A percentile compares a stretch with the other conserved stretches of the same genome.
Evolutionary conservation across 2,797 vertebrate genomes (phyloP).

Genomic region (Acanthurus leucopareius): DNA sequence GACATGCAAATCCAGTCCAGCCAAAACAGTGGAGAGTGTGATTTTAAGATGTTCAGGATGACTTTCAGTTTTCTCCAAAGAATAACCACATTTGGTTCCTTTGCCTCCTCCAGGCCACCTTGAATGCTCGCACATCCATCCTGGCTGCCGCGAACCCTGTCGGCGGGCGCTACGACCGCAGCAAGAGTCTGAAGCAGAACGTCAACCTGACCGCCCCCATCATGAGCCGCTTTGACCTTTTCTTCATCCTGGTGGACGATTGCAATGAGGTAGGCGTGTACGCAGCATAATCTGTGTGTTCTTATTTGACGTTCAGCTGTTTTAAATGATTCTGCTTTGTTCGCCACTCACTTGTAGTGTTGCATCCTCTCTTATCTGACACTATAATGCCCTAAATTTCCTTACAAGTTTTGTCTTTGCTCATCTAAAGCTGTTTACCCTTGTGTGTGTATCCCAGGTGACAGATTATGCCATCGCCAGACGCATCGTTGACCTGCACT

Average conservation of each 20-base stretch:
- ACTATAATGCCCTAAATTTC: background rate
- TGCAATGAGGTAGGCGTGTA: slow-evolving; percentile 92
- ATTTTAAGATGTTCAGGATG: background rate
- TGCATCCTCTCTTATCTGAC: background rate
- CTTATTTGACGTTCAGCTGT: too few species aligned
- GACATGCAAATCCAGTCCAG: background rate
- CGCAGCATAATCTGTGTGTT: fast-evolving
- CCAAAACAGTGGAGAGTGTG: background rate
- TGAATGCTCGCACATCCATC: slow-evolving; percentile 98
- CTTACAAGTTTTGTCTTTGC: background rate
- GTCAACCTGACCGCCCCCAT: slow-evolving; percentile 96
- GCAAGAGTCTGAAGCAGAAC: slow-evolving; percentile 98
- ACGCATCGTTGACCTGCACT: slow-evolving; percentile 97
- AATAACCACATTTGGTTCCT: slow-evolving; percentile 5
- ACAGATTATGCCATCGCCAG: slow-evolving; percentile 98
- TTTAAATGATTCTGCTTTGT: background rate
- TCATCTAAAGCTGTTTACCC: background rate
- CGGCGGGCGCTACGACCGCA: slow-evolving; percentile 93
- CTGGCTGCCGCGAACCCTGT: slow-evolving; percentile 98
- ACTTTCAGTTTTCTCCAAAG: background rate
- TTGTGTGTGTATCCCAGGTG: slow-evolving; percentile 84
- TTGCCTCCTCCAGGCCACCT: slow-evolving; percentile 88
- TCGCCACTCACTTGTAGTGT: background rate
- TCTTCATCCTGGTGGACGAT: slow-evolving; percentile 99
- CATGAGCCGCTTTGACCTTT: slow-evolving; percentile 99